Evolutionary conservation across 2,113 vertebrate genomes (phyloP), one percentile per base, ranked within the genome.

Genomic region (Nothobranchius furzeri): DNA sequence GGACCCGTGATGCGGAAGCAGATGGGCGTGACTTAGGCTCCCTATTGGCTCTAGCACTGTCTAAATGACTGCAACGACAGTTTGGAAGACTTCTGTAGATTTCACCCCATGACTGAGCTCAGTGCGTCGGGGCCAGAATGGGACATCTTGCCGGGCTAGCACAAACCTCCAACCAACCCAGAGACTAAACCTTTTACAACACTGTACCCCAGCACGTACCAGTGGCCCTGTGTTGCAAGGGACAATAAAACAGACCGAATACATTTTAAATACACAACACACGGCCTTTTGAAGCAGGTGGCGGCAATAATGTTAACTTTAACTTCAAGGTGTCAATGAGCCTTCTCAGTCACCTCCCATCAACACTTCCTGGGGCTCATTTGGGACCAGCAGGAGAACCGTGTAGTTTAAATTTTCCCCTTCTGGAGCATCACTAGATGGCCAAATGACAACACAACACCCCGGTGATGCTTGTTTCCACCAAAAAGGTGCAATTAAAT

Each of bases 321-420:
- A 42, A 73, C 71, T 75, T 68, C 69, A 50, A 67, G 78, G 79
- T 77, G 74, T 64, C 7, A 14, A 3, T 4, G 20, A 46, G 12
- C 40, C 40, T 30, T 30, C n/a, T 42, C 37, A 9, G 46, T 64
- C 15, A 1, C 54, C 59, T 61, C 36, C 52, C 42, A 46, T 71
- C 12, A 9, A 30, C 59, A 75, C 72, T 78, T 66, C 20, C 25
- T 35, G 72, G 76, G 77, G 25, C 86, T 85, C 80, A 87, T 88
- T 91, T 90, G 81, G 61, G 71, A 75, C 10, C 64, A 77, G 40
- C 64, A 30, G 65, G 67, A 75, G 72, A 65, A 71, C 73, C 46
- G 59, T 65, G 60, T 76, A 55, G 78, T 71, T 70, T 77, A 1
- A 20, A 20, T 79, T 40, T 40, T 40, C 7, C 62, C 62, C 80